Evolutionary conservation across 2,797 vertebrate species (phyloP).

Genomic region (Netta rufina): DNA sequence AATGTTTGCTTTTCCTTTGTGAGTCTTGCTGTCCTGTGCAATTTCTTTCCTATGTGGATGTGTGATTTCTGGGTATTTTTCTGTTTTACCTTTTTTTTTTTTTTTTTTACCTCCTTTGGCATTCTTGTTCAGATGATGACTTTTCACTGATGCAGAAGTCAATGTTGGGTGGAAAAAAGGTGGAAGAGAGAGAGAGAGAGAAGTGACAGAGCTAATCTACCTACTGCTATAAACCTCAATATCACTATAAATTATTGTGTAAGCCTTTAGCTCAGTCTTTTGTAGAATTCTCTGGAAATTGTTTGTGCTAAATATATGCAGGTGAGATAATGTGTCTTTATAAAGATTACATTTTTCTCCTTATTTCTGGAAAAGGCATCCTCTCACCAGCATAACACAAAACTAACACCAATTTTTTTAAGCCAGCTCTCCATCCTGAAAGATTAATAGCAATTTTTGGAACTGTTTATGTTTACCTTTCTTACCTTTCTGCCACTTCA

Average conservation of each 20-base stretch:
- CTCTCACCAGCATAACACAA: background rate
- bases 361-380: background rate
- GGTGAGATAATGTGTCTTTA: background rate
- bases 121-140: background rate
- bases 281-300: slow-evolving; percentile 8
- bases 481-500: background rate
- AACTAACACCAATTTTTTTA: background rate
- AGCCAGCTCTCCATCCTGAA: background rate
- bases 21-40: background rate
- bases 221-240: slow-evolving; percentile 12
- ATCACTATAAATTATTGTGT: background rate
- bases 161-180: background rate
- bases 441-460: background rate
- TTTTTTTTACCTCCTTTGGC: background rate
- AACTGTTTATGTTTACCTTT: background rate
- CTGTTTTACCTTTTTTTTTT: background rate
- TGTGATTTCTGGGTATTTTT: background rate
- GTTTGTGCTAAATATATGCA: background rate
- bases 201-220: background rate
- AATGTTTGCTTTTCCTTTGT: background rate
- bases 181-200: background rate
- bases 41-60: background rate
- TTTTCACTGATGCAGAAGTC: background rate
- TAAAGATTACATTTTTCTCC: background rate
- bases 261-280: background rate